A percentile compares a stretch with the other conserved stretches of the same genome.
Evolutionary conservation across 1,140 invertebrate genomes (phyloP).

Genomic region (Cyclargus thomasi): DNA sequence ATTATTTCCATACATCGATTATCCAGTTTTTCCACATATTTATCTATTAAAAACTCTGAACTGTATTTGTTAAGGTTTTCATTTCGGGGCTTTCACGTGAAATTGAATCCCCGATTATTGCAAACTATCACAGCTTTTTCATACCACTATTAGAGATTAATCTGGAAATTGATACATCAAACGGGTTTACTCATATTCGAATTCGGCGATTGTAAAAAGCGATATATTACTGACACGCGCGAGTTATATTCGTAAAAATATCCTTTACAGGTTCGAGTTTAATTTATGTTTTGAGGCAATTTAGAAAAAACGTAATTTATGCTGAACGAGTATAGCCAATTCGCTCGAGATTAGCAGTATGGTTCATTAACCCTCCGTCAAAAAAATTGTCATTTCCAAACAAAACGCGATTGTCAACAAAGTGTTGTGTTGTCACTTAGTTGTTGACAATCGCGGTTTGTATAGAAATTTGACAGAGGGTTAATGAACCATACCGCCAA

Average conservation of each 20-base stretch:
- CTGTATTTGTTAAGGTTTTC: background rate
- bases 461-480: too few relatives aligned
- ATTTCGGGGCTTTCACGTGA: slow-evolving; percentile 1
- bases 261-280: slow-evolving; percentile 30
- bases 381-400: too few relatives aligned
- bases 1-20: too few relatives aligned
- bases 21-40: background rate
- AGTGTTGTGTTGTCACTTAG: too few relatives aligned
- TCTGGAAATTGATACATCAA: slow-evolving; percentile 32
- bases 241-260: slow-evolving; percentile 41
- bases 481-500: too few relatives aligned
- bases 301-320: slow-evolving; percentile 22
- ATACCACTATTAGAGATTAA: slow-evolving; percentile 25
- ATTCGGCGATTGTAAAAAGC: slow-evolving; percentile 40
- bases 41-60: background rate
- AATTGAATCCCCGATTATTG: slow-evolving; percentile 21
- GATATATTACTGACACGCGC: slow-evolving; percentile 41
- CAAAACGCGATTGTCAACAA: too few relatives aligned
- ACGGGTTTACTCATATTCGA: slow-evolving; percentile 37
- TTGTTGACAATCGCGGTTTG: too few relatives aligned
- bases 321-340: slow-evolving; percentile 12
- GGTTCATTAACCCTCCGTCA: too few relatives aligned
- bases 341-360: too few relatives aligned
- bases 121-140: slow-evolving; percentile 23
- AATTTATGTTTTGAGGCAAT: slow-evolving; percentile 37